Percentiles rank a stretch among this genome's conserved stretches.
Evolutionary conservation across 2,888 invertebrate species (phyloP).

Genomic region (Cheilosia soror): DNA sequence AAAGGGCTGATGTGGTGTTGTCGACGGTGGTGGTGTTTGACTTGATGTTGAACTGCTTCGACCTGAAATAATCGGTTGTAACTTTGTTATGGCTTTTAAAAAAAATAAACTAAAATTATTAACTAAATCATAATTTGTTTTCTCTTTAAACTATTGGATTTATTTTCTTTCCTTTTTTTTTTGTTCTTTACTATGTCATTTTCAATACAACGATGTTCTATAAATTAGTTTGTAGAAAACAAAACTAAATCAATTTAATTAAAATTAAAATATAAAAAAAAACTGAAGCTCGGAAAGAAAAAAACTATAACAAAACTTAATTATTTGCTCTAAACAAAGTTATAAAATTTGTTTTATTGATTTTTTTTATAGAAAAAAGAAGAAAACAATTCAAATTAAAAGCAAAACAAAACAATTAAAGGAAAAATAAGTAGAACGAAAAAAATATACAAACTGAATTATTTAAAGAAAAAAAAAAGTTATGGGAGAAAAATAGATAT

Average conservation of each 20-base stretch:
- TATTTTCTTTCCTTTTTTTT: slow-evolving; percentile 14
- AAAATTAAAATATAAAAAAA: slow-evolving; percentile 41
- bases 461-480: slow-evolving; percentile 40
- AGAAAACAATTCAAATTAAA: slow-evolving; percentile 57
- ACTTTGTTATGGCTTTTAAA: slow-evolving; percentile 62
- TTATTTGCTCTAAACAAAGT: slow-evolving; percentile 71
- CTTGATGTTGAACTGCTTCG: slow-evolving; percentile 81
- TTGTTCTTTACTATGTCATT: neutral
- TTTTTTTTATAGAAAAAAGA: slow-evolving; percentile 36
- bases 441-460: slow-evolving; percentile 46
- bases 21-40: slow-evolving; percentile 80
- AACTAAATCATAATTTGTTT: slow-evolving; percentile 15
- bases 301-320: slow-evolving; percentile 47
- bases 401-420: slow-evolving; percentile 74
- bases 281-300: slow-evolving; percentile 29
- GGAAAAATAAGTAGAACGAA: slow-evolving; percentile 34
- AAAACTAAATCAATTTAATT: slow-evolving; percentile 68
- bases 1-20: slow-evolving; percentile 79
- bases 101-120: slow-evolving; percentile 20
- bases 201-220: slow-evolving; percentile 1
- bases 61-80: slow-evolving; percentile 76
- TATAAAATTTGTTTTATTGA: slow-evolving; percentile 70
- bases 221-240: slow-evolving; percentile 39
- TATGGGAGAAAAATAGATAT: slow-evolving; percentile 29
- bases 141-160: slow-evolving; percentile 5